A percentile compares a stretch with the other conserved stretches of the same genome.
Evolutionary conservation across 2,797 vertebrate genomes (phyloP).

Genomic region (Lacerta agilis): DNA sequence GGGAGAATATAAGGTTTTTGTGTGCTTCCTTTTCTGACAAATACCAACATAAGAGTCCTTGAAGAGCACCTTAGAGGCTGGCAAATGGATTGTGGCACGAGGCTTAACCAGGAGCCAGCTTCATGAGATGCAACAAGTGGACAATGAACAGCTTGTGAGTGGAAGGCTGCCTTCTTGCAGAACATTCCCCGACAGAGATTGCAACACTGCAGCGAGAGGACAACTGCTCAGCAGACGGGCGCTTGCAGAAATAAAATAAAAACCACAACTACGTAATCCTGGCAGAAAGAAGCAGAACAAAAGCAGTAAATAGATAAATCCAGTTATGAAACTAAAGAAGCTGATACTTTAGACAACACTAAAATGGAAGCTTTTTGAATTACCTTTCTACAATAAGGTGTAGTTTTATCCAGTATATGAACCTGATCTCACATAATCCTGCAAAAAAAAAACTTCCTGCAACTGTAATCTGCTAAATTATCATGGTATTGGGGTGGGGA

Average conservation of each 20-base stretch:
- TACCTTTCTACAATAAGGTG: neutral
- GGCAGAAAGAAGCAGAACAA: neutral
- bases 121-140: neutral
- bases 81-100: neutral
- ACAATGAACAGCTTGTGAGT: neutral
- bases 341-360: neutral
- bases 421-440: neutral
- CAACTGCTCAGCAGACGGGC: neutral
- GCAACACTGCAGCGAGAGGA: neutral
- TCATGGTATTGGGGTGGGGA: neutral
- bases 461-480: no score
- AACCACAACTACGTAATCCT: neutral
- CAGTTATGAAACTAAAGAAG: neutral
- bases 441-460: neutral
- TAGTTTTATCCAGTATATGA: neutral
- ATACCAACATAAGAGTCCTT: neutral
- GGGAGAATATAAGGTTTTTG: accelerated
- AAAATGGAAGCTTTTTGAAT: neutral
- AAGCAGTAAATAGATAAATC: neutral
- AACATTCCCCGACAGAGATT: neutral
- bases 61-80: neutral
- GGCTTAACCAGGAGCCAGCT: neutral
- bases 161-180: neutral
- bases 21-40: neutral
- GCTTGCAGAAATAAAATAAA: slow-evolving; percentile 1